Evolutionary conservation across 2,888 invertebrate genomes (phyloP).

Genomic region (Ischnus inquisitorius): DNA sequence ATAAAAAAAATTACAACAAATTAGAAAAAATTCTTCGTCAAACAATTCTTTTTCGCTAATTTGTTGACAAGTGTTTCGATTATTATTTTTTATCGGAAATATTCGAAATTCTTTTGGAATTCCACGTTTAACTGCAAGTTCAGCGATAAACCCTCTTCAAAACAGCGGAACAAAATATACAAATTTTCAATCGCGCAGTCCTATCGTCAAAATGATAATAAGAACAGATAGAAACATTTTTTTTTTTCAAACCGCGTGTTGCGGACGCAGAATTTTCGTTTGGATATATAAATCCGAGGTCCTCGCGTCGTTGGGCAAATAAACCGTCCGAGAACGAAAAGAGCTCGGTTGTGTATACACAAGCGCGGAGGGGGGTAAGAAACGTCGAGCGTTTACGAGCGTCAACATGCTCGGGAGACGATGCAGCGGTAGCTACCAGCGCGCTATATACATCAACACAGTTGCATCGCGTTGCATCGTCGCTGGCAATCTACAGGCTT

Average conservation of each 20-base stretch:
- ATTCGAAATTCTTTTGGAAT: no score
- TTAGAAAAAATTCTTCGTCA: no score
- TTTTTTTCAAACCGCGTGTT: background rate
- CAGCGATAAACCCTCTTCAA: no score
- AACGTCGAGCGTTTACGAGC: constrained; percentile 4
- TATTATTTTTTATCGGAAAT: no score
- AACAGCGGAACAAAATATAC: no score
- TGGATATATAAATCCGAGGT: background rate
- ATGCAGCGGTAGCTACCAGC: background rate
- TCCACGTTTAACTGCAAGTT: no score
- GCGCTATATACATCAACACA: constrained; percentile 5
- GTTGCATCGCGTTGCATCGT: background rate
- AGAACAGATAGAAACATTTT: no score
- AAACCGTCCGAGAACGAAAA: background rate
- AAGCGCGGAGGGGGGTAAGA: background rate
- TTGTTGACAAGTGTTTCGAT: no score
- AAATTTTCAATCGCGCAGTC: no score
- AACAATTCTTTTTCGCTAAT: no score
- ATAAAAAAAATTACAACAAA: no score
- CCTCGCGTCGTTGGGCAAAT: constrained; percentile 3
- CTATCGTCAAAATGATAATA: no score
- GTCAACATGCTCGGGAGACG: constrained; percentile 3
- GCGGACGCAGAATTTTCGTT: background rate
- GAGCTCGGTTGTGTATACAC: background rate
- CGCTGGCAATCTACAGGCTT: background rate